Evolutionary conservation across 2,797 vertebrate genomes (phyloP).

Genomic region (Ctenopoma multispine): DNA sequence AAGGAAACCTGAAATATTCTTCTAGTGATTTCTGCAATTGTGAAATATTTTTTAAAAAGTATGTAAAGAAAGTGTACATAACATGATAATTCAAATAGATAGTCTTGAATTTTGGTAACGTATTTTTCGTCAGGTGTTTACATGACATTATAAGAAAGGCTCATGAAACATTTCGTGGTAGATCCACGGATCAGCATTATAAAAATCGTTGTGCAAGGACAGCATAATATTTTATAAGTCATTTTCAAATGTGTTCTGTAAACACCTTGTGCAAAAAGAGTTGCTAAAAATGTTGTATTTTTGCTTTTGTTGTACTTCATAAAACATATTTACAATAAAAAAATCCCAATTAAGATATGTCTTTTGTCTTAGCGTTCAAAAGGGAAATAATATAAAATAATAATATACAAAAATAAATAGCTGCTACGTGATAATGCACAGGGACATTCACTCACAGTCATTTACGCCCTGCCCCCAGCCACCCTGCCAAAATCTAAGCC

Average conservation of each 20-base stretch:
- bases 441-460: too few species aligned
- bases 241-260: constrained; percentile 60
- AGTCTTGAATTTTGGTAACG: constrained; percentile 48
- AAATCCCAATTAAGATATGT: constrained; percentile 54
- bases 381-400: background rate
- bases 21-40: constrained; percentile 86
- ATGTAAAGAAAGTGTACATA: constrained; percentile 91
- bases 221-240: constrained; percentile 17
- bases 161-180: constrained; percentile 40
- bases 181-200: background rate
- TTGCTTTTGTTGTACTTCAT: constrained; percentile 90
- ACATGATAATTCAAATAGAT: constrained; percentile 85
- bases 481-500: too few species aligned
- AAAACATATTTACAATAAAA: constrained; percentile 97
- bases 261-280: constrained; percentile 51
- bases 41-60: constrained; percentile 86
- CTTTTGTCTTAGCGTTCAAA: background rate
- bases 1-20: constrained; percentile 75
- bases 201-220: constrained; percentile 16
- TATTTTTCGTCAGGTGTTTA: constrained; percentile 56
- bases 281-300: constrained; percentile 83
- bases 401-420: too few species aligned
- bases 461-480: too few species aligned
- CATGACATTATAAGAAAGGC: constrained; percentile 35
- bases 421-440: too few species aligned